These are phyloP conservation scores for Drosophila histrio DNA, from an alignment of 2,888 invertebrate species.

Conservation along the genomic window DNA sequence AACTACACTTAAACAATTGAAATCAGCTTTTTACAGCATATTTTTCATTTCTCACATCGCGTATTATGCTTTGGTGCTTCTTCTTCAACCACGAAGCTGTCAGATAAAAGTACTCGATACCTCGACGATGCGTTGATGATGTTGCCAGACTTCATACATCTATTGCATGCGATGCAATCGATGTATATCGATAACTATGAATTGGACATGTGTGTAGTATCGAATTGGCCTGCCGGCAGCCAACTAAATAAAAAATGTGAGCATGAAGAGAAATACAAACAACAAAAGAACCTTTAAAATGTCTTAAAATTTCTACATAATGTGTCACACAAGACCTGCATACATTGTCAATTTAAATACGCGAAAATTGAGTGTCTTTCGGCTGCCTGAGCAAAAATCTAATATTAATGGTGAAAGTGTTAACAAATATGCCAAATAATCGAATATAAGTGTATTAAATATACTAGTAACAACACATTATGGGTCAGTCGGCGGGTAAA, in stretches of 20 bases:
- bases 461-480: conserved; percentile 32
- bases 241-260: conserved; percentile 48
- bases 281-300: conserved; percentile 35
- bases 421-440: conserved; percentile 35
- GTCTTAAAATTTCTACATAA: conserved; percentile 26
- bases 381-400: background rate
- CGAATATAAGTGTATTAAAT: conserved; percentile 25
- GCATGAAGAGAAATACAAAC: conserved; percentile 25
- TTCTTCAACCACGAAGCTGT: conserved; percentile 65
- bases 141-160: conserved; percentile 23
- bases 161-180: conserved; percentile 2
- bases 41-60: conserved; percentile 59
- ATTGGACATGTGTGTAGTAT: conserved; percentile 25
- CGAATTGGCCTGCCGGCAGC: conserved; percentile 51
- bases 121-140: background rate
- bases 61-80: conserved; percentile 49
- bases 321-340: conserved; percentile 15
- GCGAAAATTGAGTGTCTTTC: conserved; percentile 21
- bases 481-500: conserved; percentile 82
- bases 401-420: conserved; percentile 31
- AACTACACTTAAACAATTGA: conserved; percentile 25
- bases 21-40: conserved; percentile 41
- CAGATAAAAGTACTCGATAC: conserved; percentile 37
- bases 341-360: conserved; percentile 28
- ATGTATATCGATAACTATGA: conserved; percentile 20